Evolutionary conservation across 2,797 vertebrate genomes (phyloP).

Genomic region (Chelon auratus): DNA sequence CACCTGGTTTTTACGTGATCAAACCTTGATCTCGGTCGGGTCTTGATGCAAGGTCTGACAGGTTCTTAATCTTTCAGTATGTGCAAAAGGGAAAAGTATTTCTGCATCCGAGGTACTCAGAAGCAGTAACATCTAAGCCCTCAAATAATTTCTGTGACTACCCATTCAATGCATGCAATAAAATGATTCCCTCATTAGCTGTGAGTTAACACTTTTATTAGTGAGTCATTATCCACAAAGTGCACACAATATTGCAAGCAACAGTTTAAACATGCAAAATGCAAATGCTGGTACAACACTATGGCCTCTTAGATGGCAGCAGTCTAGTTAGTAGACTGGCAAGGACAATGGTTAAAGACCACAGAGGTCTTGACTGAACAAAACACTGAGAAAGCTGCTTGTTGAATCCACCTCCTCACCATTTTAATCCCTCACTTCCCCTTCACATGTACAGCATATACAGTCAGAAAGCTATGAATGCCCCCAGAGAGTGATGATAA

Average conservation of each 20-base stretch:
- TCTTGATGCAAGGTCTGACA: too few species aligned
- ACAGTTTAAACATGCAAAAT: constrained; percentile 13
- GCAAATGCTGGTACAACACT: constrained; percentile 4
- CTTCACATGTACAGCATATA: constrained; percentile 66
- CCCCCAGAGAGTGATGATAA: constrained; percentile 46
- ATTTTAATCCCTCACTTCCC: constrained; percentile 44
- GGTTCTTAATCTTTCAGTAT: too few species aligned
- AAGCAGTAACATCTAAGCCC: too few species aligned
- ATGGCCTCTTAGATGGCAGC: background rate
- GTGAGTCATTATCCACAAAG: too few species aligned
- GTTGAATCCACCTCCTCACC: constrained; percentile 35
- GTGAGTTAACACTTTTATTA: too few species aligned
- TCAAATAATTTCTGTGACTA: too few species aligned
- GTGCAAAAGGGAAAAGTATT: background rate
- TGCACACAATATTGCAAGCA: background rate
- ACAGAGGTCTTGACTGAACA: constrained; percentile 35
- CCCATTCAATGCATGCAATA: too few species aligned
- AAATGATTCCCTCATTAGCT: too few species aligned
- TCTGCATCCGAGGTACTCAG: too few species aligned
- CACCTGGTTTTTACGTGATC: too few species aligned
- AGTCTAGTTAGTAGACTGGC: background rate
- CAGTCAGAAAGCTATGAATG: constrained; percentile 69
- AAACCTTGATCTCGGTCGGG: too few species aligned
- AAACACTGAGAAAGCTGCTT: constrained; percentile 29
- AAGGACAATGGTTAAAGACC: constrained; percentile 29